Percentiles rank a stretch among this genome's conserved stretches.
These are phyloP conservation scores for Yponomeuta cagnagella DNA, from an alignment of 2,888 invertebrate genomes.

Conservation along the genomic window DNA sequence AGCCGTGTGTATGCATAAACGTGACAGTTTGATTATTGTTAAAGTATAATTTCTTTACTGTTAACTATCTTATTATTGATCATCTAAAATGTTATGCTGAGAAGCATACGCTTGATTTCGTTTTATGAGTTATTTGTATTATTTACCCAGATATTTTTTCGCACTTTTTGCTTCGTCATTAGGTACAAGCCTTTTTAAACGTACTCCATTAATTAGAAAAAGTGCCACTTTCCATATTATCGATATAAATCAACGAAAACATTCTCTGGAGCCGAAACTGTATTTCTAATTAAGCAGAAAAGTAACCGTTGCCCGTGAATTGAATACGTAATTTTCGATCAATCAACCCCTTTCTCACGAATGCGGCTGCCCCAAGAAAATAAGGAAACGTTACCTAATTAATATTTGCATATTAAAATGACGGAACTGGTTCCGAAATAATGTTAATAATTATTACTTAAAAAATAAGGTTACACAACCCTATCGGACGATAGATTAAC, in stretches of 20 bases:
- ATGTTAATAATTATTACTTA: slow-evolving; percentile 49
- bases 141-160: too few species aligned
- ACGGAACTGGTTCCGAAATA: slow-evolving; percentile 36
- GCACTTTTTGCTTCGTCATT: neutral
- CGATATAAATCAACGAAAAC: slow-evolving; percentile 15
- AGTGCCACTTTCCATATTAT: neutral
- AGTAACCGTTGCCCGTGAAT: slow-evolving; percentile 13
- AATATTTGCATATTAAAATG: slow-evolving; percentile 66
- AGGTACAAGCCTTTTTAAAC: neutral
- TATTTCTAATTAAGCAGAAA: slow-evolving; percentile 15
- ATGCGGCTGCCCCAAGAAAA: slow-evolving; percentile 46
- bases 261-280: slow-evolving; percentile 13
- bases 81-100: neutral
- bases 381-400: slow-evolving; percentile 58
- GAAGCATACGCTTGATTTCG: neutral
- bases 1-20: slow-evolving; percentile 40
- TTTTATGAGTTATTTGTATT: too few species aligned
- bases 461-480: slow-evolving; percentile 23
- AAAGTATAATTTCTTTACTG: neutral
- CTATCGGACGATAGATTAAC: slow-evolving; percentile 41
- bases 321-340: slow-evolving; percentile 34
- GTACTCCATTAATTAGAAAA: slow-evolving; percentile 3
- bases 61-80: neutral
- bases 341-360: slow-evolving; percentile 63
- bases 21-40: slow-evolving; percentile 34